Conservation (phyloP, 2,888 invertebrate species). For the Hipparchia sbordonii region DNA sequence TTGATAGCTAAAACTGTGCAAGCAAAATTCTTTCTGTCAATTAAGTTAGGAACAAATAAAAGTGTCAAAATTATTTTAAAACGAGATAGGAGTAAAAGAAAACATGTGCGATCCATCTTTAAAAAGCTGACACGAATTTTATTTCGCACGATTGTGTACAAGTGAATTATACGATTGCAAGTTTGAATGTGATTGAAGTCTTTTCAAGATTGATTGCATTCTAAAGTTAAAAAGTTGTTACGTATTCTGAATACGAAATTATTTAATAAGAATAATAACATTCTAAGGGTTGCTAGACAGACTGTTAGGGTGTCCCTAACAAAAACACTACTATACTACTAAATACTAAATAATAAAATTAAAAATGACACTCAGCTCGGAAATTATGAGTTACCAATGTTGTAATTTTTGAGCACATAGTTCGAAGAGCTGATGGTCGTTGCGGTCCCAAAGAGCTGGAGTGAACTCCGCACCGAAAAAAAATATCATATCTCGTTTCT, state of each 20-base stretch:
- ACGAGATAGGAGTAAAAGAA: conserved; percentile 18
- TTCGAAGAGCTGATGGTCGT: too few relatives aligned
- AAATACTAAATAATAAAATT: too few relatives aligned
- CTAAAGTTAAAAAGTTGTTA: neutral
- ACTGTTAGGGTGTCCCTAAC: too few relatives aligned
- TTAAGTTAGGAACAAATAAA: conserved; percentile 9
- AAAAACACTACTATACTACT: too few relatives aligned
- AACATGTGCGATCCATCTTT: conserved; percentile 22
- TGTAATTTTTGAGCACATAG: too few relatives aligned
- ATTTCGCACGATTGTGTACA: conserved; percentile 1
- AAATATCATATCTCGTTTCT: too few relatives aligned
- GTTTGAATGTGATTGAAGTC: neutral
- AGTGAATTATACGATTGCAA: neutral
- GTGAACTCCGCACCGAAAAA: too few relatives aligned
- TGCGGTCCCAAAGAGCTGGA: too few relatives aligned
- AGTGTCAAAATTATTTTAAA: conserved; percentile 18
- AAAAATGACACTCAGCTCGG: too few relatives aligned
- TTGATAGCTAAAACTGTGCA: conserved; percentile 16
- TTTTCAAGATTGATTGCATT: neutral
- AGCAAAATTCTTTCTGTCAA: conserved; percentile 34
- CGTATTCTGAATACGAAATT: neutral
- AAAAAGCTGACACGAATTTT: neutral
- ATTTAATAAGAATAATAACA: neutral
- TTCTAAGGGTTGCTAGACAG: too few relatives aligned
- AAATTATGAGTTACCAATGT: too few relatives aligned